Evolutionary conservation across 2,113 vertebrate genomes (phyloP), one percentile per base, ranked within the genome.

Genomic region (Neolamprologus hecqui): DNA sequence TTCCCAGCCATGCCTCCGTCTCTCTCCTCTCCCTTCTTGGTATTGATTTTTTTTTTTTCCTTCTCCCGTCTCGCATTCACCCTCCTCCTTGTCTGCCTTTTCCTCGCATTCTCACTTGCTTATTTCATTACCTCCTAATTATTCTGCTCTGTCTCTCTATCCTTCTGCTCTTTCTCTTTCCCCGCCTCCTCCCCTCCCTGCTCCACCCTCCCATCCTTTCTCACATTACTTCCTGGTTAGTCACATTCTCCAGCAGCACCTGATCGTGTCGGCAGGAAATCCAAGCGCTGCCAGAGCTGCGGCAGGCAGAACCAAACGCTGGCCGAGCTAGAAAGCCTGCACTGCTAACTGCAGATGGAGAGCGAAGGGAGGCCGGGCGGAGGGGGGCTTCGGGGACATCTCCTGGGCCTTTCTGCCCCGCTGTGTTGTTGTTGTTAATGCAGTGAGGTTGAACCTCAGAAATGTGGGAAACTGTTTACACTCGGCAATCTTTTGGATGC

Each of bases 211-310:
- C 54, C 37, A 3, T 86, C 70, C 65, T 28, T 77, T 83, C 77
- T 51, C 1, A 4, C n/a, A 51, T 82, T 84, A 84, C 95, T 96
- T 96, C 96, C 95, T 91, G 95, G 93, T 95, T 94, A 77, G 92
- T 93, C 91, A 89, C 93, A 93, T 94, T 95, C 94, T 96, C 87
- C 90, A 42, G 75, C 84, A 83, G 88, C 93, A 94, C 90, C 93
- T 93, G 94, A 94, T 91, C 82, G 63, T 21, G 88, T 89, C 81
- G 45, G 53, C 94, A 96, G 95, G 94, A 94, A 94, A 92, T 85
- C 51, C 89, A 92, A 93, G 85, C 53, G 84, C 85, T 86, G 55
- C 80, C 91, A 86, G 94, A 92, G 89, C 85, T 54, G 83, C 60
- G 4, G 86, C 85, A 90, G 90, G 91, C 55, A 79, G 23, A 82